phyloP scores from a whole-genome alignment of 2,113 vertebrate genomes.

The Eurystomus gularis region DNA sequence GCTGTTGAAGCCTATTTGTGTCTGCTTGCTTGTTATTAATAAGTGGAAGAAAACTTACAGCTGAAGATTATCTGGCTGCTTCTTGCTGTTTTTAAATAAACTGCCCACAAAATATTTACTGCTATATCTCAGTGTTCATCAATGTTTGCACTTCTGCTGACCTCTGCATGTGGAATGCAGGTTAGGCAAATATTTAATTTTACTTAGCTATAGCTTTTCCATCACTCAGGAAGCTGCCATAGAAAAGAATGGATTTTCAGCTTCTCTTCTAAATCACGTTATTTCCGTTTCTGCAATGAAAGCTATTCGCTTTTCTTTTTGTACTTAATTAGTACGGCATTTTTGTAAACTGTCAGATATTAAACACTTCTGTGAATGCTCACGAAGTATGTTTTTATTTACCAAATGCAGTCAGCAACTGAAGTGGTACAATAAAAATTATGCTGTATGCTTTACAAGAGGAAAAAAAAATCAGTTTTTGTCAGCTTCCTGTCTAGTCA shows the following conservation, averaged over 20 bases:
- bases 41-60: neutral
- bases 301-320: constrained; percentile 27
- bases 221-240: constrained; percentile 9
- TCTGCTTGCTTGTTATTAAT: neutral
- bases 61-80: neutral
- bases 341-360: constrained; percentile 36
- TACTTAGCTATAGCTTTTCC: neutral
- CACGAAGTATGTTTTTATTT: constrained; percentile 39
- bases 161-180: neutral
- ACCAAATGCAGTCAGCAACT: neutral
- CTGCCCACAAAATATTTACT: neutral
- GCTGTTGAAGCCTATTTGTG: neutral
- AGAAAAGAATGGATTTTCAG: constrained; percentile 33
- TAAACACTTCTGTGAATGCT: neutral
- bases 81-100: constrained; percentile 30
- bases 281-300: constrained; percentile 27
- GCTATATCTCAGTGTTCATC: neutral
- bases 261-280: neutral
- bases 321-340: constrained; percentile 7
- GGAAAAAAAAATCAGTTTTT: constrained; percentile 33
- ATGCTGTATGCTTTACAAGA: neutral
- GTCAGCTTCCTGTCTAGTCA: constrained; percentile 72
- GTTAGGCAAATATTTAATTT: constrained; percentile 42
- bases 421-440: constrained; percentile 9
- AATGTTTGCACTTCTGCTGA: constrained; percentile 8